A percentile compares a stretch with the other conserved stretches of the same genome.
Evolutionary conservation across 1,140 invertebrate genomes (phyloP).

Genomic region (Acromyrmex echinatior): DNA sequence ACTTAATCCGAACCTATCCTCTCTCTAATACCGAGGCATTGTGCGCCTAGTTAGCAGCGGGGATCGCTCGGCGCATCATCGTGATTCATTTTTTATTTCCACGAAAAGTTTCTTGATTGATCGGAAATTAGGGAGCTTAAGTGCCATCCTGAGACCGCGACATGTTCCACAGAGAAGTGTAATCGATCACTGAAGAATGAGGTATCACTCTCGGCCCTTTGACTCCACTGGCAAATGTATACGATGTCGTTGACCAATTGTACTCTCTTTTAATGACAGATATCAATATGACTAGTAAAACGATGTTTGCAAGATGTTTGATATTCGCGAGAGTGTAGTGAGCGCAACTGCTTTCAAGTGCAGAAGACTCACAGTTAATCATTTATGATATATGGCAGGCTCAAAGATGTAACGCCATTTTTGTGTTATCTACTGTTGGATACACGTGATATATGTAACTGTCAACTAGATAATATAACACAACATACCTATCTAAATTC

Average conservation of each 20-base stretch:
- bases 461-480: neutral
- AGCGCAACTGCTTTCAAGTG: constrained; percentile 6
- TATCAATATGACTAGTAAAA: constrained; percentile 22
- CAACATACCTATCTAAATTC: neutral
- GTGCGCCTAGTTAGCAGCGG: constrained; percentile 83
- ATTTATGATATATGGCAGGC: neutral
- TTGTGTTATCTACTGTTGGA: neutral
- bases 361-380: constrained; percentile 1
- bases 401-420: constrained; percentile 11
- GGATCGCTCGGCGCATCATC: constrained; percentile 78
- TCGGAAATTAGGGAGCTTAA: constrained; percentile 85
- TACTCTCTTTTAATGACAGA: constrained; percentile 26
- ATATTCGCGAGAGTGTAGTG: constrained; percentile 18
- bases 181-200: constrained; percentile 77
- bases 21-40: constrained; percentile 80
- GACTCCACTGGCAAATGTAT: constrained; percentile 51
- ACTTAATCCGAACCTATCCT: constrained; percentile 60
- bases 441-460: neutral
- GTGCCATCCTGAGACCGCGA: constrained; percentile 82
- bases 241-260: constrained; percentile 18
- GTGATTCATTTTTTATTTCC: constrained; percentile 82
- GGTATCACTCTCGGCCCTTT: constrained; percentile 39
- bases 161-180: constrained; percentile 83
- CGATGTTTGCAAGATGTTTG: constrained; percentile 30
- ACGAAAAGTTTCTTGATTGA: constrained; percentile 84